Evolutionary conservation across 1,140 invertebrate genomes (phyloP).

Genomic region (Drosophila subpulchrella): DNA sequence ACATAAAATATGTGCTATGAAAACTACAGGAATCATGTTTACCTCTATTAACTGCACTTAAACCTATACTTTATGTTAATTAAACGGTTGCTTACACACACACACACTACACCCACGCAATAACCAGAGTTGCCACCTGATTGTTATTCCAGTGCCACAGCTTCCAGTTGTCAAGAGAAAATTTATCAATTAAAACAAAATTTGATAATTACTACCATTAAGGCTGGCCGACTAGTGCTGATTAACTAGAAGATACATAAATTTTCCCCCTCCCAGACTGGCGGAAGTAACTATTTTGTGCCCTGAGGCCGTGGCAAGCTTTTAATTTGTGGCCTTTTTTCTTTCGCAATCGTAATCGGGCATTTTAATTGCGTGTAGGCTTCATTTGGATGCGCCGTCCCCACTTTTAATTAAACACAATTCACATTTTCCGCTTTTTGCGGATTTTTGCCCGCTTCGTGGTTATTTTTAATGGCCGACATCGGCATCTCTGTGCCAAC

Average conservation of each 20-base stretch:
- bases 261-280: conserved; percentile 5
- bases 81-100: too few species aligned
- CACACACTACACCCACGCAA: background rate
- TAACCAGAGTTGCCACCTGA: background rate
- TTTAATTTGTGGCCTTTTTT: conserved; percentile 58
- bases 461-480: conserved; percentile 46
- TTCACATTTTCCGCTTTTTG: conserved; percentile 78
- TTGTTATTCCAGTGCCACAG: background rate
- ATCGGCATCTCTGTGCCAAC: conserved; percentile 73
- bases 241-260: conserved; percentile 40
- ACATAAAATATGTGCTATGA: too few species aligned
- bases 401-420: conserved; percentile 75
- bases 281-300: conserved; percentile 77
- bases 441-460: conserved; percentile 67
- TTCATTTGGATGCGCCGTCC: conserved; percentile 60
- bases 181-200: conserved; percentile 74
- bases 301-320: conserved; percentile 46
- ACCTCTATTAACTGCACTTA: too few species aligned
- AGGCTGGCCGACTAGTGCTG: conserved; percentile 16
- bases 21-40: too few species aligned
- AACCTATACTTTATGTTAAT: too few species aligned
- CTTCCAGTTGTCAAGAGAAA: conserved; percentile 22
- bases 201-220: conserved; percentile 73
- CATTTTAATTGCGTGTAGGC: conserved; percentile 81
- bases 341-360: conserved; percentile 54